phyloP scores from a whole-genome alignment of 2,797 vertebrate species.

The Melanotaenia maccullochi region DNA sequence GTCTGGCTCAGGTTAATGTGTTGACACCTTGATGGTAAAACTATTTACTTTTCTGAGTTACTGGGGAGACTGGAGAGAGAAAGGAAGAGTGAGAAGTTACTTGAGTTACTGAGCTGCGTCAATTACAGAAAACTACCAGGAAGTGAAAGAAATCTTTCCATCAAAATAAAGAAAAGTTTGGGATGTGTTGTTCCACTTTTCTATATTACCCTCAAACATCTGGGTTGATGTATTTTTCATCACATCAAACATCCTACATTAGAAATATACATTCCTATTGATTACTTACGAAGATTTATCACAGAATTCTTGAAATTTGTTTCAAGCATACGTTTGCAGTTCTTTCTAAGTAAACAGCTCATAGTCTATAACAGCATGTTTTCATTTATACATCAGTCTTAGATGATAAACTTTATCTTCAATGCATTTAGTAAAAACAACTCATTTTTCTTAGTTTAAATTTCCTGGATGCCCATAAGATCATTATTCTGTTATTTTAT shows the following conservation, averaged over 20 bases:
- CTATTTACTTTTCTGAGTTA: conserved; percentile 63
- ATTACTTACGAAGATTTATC: background rate
- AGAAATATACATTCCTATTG: background rate
- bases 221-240: background rate
- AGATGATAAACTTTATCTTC: too few species aligned
- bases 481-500: background rate
- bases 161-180: conserved; percentile 48
- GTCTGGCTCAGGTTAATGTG: conserved; percentile 37
- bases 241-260: background rate
- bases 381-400: too few species aligned
- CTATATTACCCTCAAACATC: background rate
- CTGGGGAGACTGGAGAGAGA: conserved; percentile 45
- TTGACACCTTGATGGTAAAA: conserved; percentile 55
- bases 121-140: conserved; percentile 5
- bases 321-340: background rate
- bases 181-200: background rate
- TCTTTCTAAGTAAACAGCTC: too few species aligned
- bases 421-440: too few species aligned
- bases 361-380: too few species aligned
- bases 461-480: background rate
- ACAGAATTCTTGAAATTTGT: background rate
- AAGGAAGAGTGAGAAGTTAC: conserved; percentile 37
- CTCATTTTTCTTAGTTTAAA: background rate
- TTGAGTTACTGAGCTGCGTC: conserved; percentile 19
- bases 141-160: conserved; percentile 18